These are phyloP conservation scores for Ctenochaetus hawaiiensis DNA, from an alignment of 2,797 vertebrate species.

Conservation along the genomic window DNA sequence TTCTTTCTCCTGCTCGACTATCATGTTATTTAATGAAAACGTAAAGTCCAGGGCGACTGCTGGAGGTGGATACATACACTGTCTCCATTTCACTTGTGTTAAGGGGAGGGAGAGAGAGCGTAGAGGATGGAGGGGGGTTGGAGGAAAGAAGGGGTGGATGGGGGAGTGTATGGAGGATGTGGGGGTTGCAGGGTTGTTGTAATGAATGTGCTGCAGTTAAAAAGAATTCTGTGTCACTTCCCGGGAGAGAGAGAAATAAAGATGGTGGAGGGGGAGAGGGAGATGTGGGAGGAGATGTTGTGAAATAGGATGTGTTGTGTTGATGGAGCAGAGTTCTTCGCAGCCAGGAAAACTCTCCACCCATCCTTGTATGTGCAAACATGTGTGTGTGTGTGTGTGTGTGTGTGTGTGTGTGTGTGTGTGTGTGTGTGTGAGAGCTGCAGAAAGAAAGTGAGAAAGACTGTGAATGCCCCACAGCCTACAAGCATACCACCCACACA, in stretches of 20 bases:
- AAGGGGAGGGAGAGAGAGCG: conserved; percentile 1
- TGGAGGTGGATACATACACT: conserved; percentile 46
- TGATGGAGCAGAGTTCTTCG: conserved; percentile 74
- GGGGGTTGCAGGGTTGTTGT: conserved; percentile 74
- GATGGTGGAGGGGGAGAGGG: conserved; percentile 64
- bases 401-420: conserved; percentile 7
- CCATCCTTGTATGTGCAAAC: conserved; percentile 47
- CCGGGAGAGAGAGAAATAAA: conserved; percentile 79
- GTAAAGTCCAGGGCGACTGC: conserved; percentile 54
- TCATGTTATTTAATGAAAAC: conserved; percentile 55
- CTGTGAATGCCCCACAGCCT: conserved; percentile 68
- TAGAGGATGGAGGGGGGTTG: conserved; percentile 9
- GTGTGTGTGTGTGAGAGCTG: conserved; percentile 20
- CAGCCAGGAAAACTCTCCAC: conserved; percentile 74
- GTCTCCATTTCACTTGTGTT: conserved; percentile 44
- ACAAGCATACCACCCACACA: conserved; percentile 73
- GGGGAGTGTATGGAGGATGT: conserved; percentile 27
- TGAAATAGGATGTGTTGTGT: conserved; percentile 78
- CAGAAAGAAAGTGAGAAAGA: conserved; percentile 28
- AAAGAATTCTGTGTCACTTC: conserved; percentile 87
- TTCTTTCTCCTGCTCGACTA: conserved; percentile 33
- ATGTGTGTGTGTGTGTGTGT: conserved; percentile 17
- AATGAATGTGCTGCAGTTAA: conserved; percentile 84
- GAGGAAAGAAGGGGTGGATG: conserved; percentile 2
- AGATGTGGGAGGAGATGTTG: conserved; percentile 77